Evolutionary conservation across 2,113 vertebrate genomes (phyloP).

Genomic region (Pandion haliaetus): DNA sequence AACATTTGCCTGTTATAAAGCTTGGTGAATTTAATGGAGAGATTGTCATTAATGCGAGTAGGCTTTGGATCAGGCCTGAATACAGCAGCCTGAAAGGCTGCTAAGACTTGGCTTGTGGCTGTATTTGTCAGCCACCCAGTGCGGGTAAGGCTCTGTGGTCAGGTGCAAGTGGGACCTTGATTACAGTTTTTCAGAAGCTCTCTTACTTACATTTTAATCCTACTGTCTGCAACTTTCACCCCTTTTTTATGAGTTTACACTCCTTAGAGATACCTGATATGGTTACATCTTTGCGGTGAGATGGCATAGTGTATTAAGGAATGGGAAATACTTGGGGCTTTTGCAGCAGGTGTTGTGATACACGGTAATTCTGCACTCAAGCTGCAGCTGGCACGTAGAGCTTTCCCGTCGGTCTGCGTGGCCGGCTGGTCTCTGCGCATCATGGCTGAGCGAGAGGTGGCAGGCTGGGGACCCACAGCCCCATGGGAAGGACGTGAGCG

Average conservation of each 20-base stretch:
- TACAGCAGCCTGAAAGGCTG: background rate
- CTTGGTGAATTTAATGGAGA: background rate
- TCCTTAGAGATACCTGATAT: background rate
- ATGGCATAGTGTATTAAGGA: background rate
- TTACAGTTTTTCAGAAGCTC: background rate
- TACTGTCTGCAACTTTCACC: background rate
- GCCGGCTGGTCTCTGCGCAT: background rate
- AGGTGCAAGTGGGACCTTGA: background rate
- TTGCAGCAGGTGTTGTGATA: background rate
- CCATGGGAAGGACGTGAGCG: background rate
- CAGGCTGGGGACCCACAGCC: background rate
- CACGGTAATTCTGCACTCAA: rapidly evolving
- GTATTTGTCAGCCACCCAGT: background rate
- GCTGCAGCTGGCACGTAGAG: background rate
- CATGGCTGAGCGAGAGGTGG: background rate
- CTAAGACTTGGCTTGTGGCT: background rate
- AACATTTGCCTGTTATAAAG: background rate
- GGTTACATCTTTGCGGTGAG: background rate
- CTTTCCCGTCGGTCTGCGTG: rapidly evolving
- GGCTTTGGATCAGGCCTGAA: background rate
- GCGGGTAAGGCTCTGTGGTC: background rate
- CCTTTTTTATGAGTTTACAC: background rate
- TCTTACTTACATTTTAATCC: background rate
- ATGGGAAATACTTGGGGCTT: background rate
- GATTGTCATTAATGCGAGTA: background rate